A percentile compares a stretch with the other conserved stretches of the same genome.
phyloP scores from a whole-genome alignment of 2,888 invertebrate genomes.

The Drosophila leonis region DNA sequence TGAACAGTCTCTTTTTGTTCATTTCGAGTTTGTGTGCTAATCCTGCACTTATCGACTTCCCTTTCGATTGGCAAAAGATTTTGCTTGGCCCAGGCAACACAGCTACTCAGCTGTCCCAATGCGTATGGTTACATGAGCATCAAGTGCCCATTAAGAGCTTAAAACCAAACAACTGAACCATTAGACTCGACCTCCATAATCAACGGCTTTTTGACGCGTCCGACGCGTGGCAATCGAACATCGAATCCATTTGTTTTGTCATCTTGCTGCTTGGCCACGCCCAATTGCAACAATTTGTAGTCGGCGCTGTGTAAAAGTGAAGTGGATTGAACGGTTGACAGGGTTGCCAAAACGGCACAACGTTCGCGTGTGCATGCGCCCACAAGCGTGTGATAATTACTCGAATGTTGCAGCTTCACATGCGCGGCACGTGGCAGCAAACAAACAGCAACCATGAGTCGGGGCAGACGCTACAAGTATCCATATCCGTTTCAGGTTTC shows the following conservation, averaged over 20 bases:
- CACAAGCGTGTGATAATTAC: constrained; percentile 83
- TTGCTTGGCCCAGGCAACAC: not conserved
- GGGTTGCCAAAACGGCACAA: constrained; percentile 21
- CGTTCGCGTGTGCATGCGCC: constrained; percentile 59
- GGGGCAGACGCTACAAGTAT: constrained; percentile 75
- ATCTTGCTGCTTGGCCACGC: constrained; percentile 58
- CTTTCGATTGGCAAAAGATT: constrained; percentile 1
- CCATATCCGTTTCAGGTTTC: constrained; percentile 79
- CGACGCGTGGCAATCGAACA: constrained; percentile 57
- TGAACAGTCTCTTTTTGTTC: not conserved
- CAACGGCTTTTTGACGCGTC: constrained; percentile 76
- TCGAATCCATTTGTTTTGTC: constrained; percentile 39
- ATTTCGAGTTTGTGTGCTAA: constrained; percentile 24
- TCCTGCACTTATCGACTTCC: constrained; percentile 26
- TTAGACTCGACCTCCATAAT: constrained; percentile 68
- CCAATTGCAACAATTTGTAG: constrained; percentile 74
- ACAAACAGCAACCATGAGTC: constrained; percentile 16
- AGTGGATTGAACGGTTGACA: constrained; percentile 50
- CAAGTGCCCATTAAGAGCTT: constrained; percentile 78
- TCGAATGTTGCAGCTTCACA: constrained; percentile 64
- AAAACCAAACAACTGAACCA: constrained; percentile 63
- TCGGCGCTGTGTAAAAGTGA: constrained; percentile 42
- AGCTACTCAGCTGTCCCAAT: constrained; percentile 1
- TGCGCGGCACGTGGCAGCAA: constrained; percentile 57
- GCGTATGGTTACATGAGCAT: constrained; percentile 49